Evolutionary conservation across 2,113 vertebrate genomes (phyloP), one percentile per base, ranked within the genome.

Genomic region (Calyptommatus sinebrachiatus): DNA sequence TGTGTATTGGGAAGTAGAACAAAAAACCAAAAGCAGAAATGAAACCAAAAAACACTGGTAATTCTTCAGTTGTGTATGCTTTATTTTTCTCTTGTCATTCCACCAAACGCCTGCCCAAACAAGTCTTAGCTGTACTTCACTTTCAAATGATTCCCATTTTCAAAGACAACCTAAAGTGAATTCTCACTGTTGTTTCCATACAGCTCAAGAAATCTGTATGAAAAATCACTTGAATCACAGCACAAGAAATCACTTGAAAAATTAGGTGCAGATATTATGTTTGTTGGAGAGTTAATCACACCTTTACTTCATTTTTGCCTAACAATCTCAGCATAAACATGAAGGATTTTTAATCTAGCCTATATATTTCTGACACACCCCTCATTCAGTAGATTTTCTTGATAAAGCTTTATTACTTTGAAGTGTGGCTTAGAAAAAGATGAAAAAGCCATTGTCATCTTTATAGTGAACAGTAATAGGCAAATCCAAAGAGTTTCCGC

Each of bases 31-130:
- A 10, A 80, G 11, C 31, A 76, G 73, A 69, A 28, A 80, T 71
- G 71, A 45, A 53, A 82, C n/a, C 57, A n/a, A 5, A 12, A 24
- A n/a, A 26, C 53, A 28, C 0, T 0, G 18, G 26, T 0, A 46
- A 26, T 5, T 6, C 63, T 53, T 20, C 35, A 61, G 68, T 7
- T 65, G 79, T n/a, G 2, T 76, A 21, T 76, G 46, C 73, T 67
- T 11, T 53, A 31, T 61, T 61, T 69, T 1, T 61, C 31, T 69
- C 8, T 18, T 57, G 12, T 18, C 53, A 57, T 57, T 57, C 12
- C 53, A 46, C 8, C 4, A 3, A 10, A 31, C 18, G 53, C 53
- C 48, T 28, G 81, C 57, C 81, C 1, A 83, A 10, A 22, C 9
- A 66, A 78, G 79, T 21, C 63, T 57, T 60, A 20, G 21, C 18